Percentiles rank a stretch among this genome's conserved stretches.
Evolutionary conservation across 2,888 invertebrate species (phyloP).

Genomic region (Hyles lineata): DNA sequence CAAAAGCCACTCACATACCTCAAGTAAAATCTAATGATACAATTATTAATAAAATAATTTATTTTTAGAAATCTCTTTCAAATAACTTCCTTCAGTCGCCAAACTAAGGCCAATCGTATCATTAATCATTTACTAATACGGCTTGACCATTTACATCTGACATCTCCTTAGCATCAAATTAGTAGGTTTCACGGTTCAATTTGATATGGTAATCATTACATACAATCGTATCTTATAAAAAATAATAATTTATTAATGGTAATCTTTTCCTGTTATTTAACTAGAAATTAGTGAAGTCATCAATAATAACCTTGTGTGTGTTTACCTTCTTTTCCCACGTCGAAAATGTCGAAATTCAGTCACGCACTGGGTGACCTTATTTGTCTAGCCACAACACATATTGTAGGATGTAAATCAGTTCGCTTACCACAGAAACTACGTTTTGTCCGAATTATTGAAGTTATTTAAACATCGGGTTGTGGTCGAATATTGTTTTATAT

Average conservation of each 20-base stretch:
- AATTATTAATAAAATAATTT: background rate
- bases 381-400: too few species aligned
- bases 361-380: background rate
- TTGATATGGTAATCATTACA: background rate
- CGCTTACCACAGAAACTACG: too few species aligned
- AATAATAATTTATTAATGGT: slow-evolving; percentile 37
- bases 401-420: too few species aligned
- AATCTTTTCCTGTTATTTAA: slow-evolving; percentile 45
- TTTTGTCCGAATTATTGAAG: too few species aligned
- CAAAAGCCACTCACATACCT: too few species aligned
- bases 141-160: slow-evolving; percentile 42
- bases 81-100: slow-evolving; percentile 44
- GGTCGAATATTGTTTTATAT: too few species aligned
- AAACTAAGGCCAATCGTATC: slow-evolving; percentile 49
- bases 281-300: slow-evolving; percentile 30
- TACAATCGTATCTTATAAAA: background rate
- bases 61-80: slow-evolving; percentile 7
- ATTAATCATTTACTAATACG: slow-evolving; percentile 55
- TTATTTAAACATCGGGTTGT: too few species aligned
- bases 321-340: background rate
- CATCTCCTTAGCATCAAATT: slow-evolving; percentile 27
- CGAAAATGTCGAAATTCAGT: background rate
- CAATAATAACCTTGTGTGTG: slow-evolving; percentile 2
- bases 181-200: background rate
- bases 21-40: too few species aligned